These are phyloP conservation scores for Orthosia gothica DNA, from an alignment of 2,888 invertebrate species.

Conservation along the genomic window DNA sequence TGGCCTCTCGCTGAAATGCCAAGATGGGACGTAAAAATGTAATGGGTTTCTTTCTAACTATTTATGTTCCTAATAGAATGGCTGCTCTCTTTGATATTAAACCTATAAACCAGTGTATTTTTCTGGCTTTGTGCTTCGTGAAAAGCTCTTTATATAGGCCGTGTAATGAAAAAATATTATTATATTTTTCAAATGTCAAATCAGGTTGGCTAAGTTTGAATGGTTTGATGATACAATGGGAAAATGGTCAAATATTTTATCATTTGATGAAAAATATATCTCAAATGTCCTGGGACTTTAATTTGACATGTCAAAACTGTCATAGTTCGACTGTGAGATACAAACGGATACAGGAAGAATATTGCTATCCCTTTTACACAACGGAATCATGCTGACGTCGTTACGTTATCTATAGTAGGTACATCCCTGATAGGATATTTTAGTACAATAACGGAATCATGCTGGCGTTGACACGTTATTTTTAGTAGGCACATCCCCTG, in stretches of 20 bases:
- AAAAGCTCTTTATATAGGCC: slow-evolving; percentile 24
- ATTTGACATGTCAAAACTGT: no score
- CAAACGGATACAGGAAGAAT: no score
- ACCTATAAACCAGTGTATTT: slow-evolving; percentile 65
- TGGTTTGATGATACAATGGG: slow-evolving; percentile 3
- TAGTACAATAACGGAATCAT: no score
- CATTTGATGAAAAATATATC: slow-evolving; percentile 2
- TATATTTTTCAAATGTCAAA: slow-evolving; percentile 44
- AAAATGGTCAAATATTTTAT: slow-evolving; percentile 1
- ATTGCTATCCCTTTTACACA: no score
- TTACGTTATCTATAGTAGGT: no score
- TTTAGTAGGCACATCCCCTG: no score
- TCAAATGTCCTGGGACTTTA: no score
- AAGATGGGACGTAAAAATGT: slow-evolving; percentile 72
- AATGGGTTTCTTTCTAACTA: slow-evolving; percentile 71
- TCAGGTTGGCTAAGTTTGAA: slow-evolving; percentile 46
- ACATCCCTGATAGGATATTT: no score
- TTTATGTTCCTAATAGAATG: slow-evolving; percentile 67
- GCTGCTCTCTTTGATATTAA: slow-evolving; percentile 66
- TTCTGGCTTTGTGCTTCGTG: slow-evolving; percentile 31
- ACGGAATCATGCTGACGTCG: no score
- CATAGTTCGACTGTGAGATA: no score
- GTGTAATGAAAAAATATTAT: slow-evolving; percentile 8
- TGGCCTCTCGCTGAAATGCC: slow-evolving; percentile 76
- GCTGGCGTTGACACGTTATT: no score